Conservation (phyloP, 2,113 vertebrate genomes). For the Sylvia atricapilla region DNA sequence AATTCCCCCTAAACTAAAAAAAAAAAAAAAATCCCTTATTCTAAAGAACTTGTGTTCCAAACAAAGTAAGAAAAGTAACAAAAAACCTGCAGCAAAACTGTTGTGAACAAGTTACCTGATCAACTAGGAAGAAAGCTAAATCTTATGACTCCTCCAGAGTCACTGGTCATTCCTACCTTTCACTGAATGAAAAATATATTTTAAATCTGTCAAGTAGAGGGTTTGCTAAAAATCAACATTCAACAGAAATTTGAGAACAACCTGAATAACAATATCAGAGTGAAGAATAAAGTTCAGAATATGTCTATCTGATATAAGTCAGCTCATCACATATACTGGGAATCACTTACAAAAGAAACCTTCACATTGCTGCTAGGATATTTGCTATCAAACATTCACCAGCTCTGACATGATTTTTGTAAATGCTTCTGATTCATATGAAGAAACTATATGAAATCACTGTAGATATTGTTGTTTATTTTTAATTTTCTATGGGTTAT, state of each 20-base stretch:
- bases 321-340: not conserved
- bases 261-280: not conserved
- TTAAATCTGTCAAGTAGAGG: not conserved
- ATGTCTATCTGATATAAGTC: not conserved
- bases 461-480: conserved; percentile 39
- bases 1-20: not conserved
- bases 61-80: not conserved
- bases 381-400: not conserved
- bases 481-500: conserved; percentile 48
- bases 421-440: conserved; percentile 23
- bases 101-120: not conserved
- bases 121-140: not conserved
- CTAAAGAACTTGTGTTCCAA: not conserved
- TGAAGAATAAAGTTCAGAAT: not conserved
- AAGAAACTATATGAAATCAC: conserved; percentile 20
- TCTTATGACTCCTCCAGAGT: not conserved
- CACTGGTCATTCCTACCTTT: not conserved
- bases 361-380: not conserved
- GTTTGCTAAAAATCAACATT: not conserved
- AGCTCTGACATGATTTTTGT: not conserved
- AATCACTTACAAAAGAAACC: not conserved
- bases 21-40: not conserved
- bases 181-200: not conserved
- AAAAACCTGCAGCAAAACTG: not conserved
- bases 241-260: not conserved